A percentile compares a stretch with the other conserved stretches of the same genome.
phyloP scores from a whole-genome alignment of 2,797 vertebrate species.

The Ara ararauna region DNA sequence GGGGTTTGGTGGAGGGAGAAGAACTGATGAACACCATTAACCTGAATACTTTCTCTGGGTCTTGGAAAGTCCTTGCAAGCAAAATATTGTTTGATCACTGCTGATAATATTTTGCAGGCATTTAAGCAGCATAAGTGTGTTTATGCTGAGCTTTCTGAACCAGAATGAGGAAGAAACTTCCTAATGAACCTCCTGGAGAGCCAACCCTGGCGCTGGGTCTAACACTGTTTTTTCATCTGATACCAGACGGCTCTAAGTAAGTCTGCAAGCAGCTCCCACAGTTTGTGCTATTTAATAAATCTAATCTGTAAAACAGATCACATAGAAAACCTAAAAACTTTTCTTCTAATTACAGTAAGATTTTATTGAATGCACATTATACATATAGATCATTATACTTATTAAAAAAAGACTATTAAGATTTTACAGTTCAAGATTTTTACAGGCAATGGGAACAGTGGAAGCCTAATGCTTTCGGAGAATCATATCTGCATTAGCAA shows the following conservation, averaged over 20 bases:
- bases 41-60: background rate
- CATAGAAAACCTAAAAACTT: conserved; percentile 62
- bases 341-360: conserved; percentile 78
- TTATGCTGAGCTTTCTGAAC: background rate
- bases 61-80: background rate
- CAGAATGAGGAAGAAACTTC: conserved; percentile 16
- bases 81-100: background rate
- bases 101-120: background rate
- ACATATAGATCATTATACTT: conserved; percentile 76
- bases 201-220: background rate
- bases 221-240: background rate
- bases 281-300: conserved; percentile 61
- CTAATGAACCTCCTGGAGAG: conserved; percentile 37
- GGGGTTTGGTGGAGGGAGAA: rapidly evolving
- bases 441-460: conserved; percentile 71
- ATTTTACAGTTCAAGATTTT: conserved; percentile 79
- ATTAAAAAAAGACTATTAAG: conserved; percentile 79
- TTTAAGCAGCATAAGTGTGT: background rate
- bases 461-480: conserved; percentile 71
- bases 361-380: conserved; percentile 78
- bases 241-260: conserved; percentile 29
- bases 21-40: rapidly evolving
- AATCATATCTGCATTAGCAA: conserved; percentile 81
- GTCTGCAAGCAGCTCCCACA: conserved; percentile 28
- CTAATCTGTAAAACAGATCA: conserved; percentile 72